Conservation (phyloP, 2,797 vertebrate species). For the Falco naumanni region DNA sequence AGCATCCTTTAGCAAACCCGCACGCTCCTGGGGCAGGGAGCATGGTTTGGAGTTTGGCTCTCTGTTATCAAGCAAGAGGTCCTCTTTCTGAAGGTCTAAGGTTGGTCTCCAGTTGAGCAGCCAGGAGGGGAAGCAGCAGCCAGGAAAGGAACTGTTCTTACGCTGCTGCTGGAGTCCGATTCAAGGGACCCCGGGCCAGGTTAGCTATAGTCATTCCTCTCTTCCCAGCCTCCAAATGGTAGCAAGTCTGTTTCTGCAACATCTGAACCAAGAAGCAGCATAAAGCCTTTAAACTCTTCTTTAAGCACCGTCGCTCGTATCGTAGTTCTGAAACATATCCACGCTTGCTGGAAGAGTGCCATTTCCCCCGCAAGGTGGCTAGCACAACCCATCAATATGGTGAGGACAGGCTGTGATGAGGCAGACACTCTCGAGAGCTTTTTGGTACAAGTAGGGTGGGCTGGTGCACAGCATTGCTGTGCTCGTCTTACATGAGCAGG, state of each 20-base stretch:
- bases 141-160: not conserved
- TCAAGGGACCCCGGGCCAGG: not conserved
- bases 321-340: not conserved
- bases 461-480: not conserved
- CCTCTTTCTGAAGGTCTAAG: not conserved
- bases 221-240: not conserved
- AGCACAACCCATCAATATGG: rapidly evolving
- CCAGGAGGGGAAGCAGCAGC: not conserved
- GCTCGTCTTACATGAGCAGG: not conserved
- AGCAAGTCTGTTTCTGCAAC: not conserved
- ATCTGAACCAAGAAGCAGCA: not conserved
- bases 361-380: not conserved
- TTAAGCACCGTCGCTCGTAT: not conserved
- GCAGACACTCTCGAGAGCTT: not conserved
- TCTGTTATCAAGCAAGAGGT: rapidly evolving
- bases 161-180: not conserved
- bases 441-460: not conserved
- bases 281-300: not conserved
- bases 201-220: not conserved
- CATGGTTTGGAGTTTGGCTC: not conserved
- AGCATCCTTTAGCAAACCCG: not conserved
- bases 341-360: rapidly evolving
- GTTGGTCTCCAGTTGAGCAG: not conserved
- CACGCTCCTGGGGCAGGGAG: rapidly evolving
- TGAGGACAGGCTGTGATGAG: not conserved